Evolutionary conservation across 2,888 invertebrate species (phyloP).

Genomic region (Exocentrus adspersus): DNA sequence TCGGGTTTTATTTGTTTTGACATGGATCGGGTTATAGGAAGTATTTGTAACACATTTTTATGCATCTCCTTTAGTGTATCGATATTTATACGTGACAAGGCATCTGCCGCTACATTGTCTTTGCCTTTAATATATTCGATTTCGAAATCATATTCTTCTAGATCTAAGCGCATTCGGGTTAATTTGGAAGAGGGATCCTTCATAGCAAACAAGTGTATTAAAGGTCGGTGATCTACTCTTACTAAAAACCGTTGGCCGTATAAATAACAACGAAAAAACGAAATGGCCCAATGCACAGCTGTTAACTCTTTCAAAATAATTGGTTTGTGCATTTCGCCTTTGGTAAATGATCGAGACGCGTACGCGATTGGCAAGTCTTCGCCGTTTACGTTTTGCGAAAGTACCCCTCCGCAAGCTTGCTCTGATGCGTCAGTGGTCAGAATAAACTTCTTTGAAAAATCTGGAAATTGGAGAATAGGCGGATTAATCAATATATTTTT

Average conservation of each 20-base stretch:
- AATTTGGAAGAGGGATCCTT: not conserved
- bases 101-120: not conserved
- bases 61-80: not conserved
- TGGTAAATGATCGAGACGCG: slow-evolving; percentile 26
- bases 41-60: not conserved
- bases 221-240: slow-evolving; percentile 6
- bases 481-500: not conserved
- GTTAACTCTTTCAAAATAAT: slow-evolving; percentile 21
- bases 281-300: slow-evolving; percentile 12
- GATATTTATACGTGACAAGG: not conserved
- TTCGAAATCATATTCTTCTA: not conserved
- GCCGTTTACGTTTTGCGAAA: slow-evolving; percentile 14
- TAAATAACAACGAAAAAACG: slow-evolving; percentile 12
- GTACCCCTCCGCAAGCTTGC: slow-evolving; percentile 19
- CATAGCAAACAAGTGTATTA: slow-evolving; percentile 12
- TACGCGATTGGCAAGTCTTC: slow-evolving; percentile 21
- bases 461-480: not conserved
- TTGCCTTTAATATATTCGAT: slow-evolving; percentile 15
- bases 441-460: slow-evolving; percentile 3
- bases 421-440: slow-evolving; percentile 24
- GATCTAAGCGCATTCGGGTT: not conserved
- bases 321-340: slow-evolving; percentile 13
- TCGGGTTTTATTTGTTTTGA: not conserved
- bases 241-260: slow-evolving; percentile 7
- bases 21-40: not conserved